A percentile compares a stretch with the other conserved stretches of the same genome.
These are phyloP conservation scores for Hirtodrosophila duncani DNA, from an alignment of 2,888 invertebrate species.

Conservation along the genomic window DNA sequence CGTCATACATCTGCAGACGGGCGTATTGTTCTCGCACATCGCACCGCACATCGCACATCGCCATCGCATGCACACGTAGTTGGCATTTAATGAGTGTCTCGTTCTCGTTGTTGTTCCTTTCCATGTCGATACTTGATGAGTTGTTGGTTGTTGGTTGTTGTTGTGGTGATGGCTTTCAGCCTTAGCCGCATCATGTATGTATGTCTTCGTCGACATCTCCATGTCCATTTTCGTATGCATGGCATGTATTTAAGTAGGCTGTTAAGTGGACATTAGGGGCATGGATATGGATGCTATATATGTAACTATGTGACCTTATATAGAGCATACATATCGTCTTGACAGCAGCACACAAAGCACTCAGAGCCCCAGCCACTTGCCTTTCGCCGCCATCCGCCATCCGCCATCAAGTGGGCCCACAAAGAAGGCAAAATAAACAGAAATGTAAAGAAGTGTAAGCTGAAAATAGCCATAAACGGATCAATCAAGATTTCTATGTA, in stretches of 20 bases:
- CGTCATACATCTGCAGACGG: constrained; percentile 1
- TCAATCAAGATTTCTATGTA: too few relatives aligned
- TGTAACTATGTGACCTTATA: constrained; percentile 61
- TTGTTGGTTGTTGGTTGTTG: constrained; percentile 40
- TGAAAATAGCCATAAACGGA: constrained; percentile 24
- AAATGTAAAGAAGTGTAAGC: constrained; percentile 42
- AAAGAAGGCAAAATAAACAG: constrained; percentile 14
- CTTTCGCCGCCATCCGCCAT: constrained; percentile 32
- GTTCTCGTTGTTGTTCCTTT: constrained; percentile 15
- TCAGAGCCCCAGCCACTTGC: too few relatives aligned
- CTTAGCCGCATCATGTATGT: constrained; percentile 3
- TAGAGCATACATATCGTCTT: constrained; percentile 57
- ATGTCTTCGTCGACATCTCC: constrained; percentile 2
- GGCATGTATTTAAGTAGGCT: constrained; percentile 69
- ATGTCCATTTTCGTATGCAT: constrained; percentile 56
- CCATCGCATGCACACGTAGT: constrained; percentile 37
- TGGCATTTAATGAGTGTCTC: constrained; percentile 39
- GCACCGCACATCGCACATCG: constrained; percentile 9
- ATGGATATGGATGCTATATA: constrained; percentile 45
- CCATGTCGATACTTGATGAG: constrained; percentile 10
- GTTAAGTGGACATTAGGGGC: constrained; percentile 70
- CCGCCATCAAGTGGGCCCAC: neutral
- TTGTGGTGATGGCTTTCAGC: constrained; percentile 33
- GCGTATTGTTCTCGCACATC: constrained; percentile 7
- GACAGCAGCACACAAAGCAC: too few relatives aligned